A percentile compares a stretch with the other conserved stretches of the same genome.
Conservation (phyloP, 2,797 vertebrate genomes). For the Monodelphis domestica region DNA sequence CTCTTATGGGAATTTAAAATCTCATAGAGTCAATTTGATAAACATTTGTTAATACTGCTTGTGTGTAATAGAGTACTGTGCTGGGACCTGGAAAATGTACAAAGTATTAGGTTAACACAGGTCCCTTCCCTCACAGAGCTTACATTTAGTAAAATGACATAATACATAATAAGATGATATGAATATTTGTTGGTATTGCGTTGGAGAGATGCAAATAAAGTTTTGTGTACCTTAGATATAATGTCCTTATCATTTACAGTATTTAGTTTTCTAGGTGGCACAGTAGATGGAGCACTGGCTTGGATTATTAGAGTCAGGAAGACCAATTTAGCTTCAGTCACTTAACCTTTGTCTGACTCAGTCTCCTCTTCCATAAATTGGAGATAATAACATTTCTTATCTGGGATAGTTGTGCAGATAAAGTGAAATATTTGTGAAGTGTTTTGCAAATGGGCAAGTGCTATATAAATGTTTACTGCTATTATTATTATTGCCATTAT, state of each 20-base stretch:
- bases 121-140: neutral
- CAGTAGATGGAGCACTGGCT: neutral
- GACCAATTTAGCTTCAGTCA: neutral
- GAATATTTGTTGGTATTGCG: neutral
- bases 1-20: neutral
- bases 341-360: neutral
- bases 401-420: neutral
- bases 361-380: neutral
- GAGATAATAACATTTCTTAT: no score
- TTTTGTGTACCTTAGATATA: neutral
- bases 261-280: neutral
- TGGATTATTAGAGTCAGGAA: neutral
- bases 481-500: neutral
- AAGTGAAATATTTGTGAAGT: neutral
- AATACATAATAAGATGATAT: neutral
- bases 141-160: neutral
- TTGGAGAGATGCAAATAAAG: neutral
- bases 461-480: neutral
- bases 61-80: neutral
- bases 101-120: neutral
- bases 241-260: neutral
- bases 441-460: neutral
- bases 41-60: neutral
- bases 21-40: neutral
- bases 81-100: neutral